A percentile compares a stretch with the other conserved stretches of the same genome.
phyloP scores from a whole-genome alignment of 2,113 vertebrate species.

The Desmodus rotundus region DNA sequence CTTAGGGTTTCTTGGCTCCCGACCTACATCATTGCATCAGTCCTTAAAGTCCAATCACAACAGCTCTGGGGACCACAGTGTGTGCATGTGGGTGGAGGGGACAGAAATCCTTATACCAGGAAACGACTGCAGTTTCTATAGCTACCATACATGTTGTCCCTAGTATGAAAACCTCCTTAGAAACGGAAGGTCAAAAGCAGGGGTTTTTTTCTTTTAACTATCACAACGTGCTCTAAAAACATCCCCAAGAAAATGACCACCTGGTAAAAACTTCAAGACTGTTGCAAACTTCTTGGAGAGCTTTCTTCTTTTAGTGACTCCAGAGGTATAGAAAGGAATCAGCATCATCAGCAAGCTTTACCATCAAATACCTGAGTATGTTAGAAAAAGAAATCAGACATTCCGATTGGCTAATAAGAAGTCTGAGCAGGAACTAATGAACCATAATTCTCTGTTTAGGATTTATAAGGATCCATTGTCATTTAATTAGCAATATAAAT shows the following conservation, averaged over 20 bases:
- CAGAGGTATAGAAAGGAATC: conserved; percentile 6
- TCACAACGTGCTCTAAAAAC: not conserved
- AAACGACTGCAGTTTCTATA: not conserved
- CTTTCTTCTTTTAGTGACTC: not conserved
- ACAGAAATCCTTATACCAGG: not conserved
- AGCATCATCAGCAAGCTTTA: not conserved
- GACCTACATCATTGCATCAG: not conserved
- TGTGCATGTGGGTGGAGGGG: not conserved
- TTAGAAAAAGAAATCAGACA: conserved; percentile 64
- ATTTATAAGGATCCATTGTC: conserved; percentile 79
- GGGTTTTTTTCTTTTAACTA: not conserved
- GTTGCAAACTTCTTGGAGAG: not conserved
- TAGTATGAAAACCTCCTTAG: not conserved
- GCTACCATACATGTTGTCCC: not conserved
- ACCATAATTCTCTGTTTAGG: conserved; percentile 76
- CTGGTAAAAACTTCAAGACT: not conserved
- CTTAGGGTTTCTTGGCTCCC: not conserved
- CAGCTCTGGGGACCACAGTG: not conserved
- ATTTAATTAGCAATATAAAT: conserved; percentile 86
- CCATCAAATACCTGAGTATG: conserved; percentile 13
- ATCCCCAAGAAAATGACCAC: not conserved
- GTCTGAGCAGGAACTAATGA: conserved; percentile 73
- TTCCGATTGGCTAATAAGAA: conserved; percentile 75
- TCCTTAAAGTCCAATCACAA: not conserved
- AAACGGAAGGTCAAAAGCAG: conserved; percentile 7